Base-by-base conservation (phyloP, 2,888 invertebrate genomes). In the Eucriotettix oculatus region DNA sequence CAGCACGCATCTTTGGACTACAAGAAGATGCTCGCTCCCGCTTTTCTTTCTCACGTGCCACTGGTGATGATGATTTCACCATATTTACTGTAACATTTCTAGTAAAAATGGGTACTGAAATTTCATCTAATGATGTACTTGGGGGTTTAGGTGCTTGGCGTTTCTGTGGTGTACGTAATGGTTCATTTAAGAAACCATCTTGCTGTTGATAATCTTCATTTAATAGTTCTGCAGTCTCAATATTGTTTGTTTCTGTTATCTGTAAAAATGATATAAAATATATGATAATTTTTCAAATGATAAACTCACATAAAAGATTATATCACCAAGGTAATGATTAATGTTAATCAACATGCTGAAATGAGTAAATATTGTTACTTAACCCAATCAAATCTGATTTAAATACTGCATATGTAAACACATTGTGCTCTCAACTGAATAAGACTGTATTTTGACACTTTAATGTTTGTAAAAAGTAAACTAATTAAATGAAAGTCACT, bases 61-160 rank as follows among this genome's bases (percentile, higher is more conserved):
- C 83, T 0, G 86, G 84, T 41, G 83, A 81, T 65, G 84, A 84
- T 9, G 82, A 80, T 65, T 83, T 84, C 64, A 76, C 72, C 65
- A 72, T 76, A 9, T 75, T 73, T 12, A 58, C 42, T 60, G 74
- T 73, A 9, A 77, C 74, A 69, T 84, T 84, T 70, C 83, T 77
- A 67, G 82, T 78, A 29, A 29, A 29, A 5, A 29, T 29, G 29
- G 29, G 29, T 29, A 29, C 29, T 29, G 73, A 52, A 72, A 72
- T 66, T 16, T 66, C 67, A 16, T 65, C 62, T 7, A 72, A 72
- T 2, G 77, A 75, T 3, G 76, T 74, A 10, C 75, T 71, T 54
- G 86, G 89, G 16, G 90, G 88, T 67, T 84, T 84, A 0, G 90
- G 89, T 1, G 89, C 89, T 72, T 86, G 82, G 57, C 88, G 29